Conservation (phyloP, 2,888 invertebrate genomes). For the Oconnorella tubifera region DNA sequence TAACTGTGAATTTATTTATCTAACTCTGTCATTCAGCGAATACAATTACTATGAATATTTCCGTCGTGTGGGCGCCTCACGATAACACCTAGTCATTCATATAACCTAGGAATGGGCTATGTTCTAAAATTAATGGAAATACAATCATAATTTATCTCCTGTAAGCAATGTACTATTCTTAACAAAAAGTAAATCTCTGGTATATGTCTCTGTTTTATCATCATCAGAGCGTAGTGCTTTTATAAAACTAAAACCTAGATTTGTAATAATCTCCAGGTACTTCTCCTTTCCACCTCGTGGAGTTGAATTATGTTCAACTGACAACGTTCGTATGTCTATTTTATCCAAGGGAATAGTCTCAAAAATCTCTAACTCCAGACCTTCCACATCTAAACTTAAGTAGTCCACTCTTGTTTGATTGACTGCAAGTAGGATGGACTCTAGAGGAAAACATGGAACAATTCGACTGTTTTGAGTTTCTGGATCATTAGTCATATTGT, state of each 20-base stretch:
- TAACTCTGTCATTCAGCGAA: too few relatives aligned
- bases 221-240: not conserved
- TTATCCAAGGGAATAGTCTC: conserved; percentile 63
- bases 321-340: conserved; percentile 56
- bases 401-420: conserved; percentile 69
- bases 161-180: too few relatives aligned
- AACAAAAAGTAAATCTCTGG: not conserved
- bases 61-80: too few relatives aligned
- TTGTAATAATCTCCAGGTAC: not conserved
- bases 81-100: too few relatives aligned
- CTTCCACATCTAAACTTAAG: conserved; percentile 66
- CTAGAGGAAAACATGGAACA: conserved; percentile 81
- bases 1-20: too few relatives aligned
- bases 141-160: too few relatives aligned
- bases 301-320: not conserved
- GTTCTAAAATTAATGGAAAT: too few relatives aligned
- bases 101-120: too few relatives aligned
- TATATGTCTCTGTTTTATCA: not conserved
- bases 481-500: too few relatives aligned
- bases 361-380: conserved; percentile 61
- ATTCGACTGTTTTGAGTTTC: too few relatives aligned
- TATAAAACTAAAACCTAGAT: not conserved
- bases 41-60: too few relatives aligned
- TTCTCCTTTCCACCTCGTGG: not conserved
- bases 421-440: conserved; percentile 74